Percentiles rank a stretch among this genome's conserved stretches.
Conservation (phyloP, 2,888 invertebrate species). For the Aphodius sticticus region DNA sequence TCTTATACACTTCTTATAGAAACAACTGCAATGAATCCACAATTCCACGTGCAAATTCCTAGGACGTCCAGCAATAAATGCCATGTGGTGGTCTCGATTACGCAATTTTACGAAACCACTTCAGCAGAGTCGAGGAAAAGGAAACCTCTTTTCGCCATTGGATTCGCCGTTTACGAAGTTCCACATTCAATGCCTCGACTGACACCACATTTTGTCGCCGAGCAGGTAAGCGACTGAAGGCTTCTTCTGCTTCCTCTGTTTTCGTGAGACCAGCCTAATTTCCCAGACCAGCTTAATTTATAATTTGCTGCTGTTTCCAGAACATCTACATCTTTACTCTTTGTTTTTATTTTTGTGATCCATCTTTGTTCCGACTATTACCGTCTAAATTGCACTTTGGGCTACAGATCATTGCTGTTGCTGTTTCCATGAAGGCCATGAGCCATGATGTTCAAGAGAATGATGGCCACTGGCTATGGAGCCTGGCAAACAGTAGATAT, state of each 20-base stretch:
- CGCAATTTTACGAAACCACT: conserved; percentile 69
- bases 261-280: neutral
- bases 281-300: neutral
- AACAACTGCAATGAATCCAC: conserved; percentile 74
- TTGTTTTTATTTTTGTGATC: conserved; percentile 8
- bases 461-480: too few relatives aligned
- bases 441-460: too few relatives aligned
- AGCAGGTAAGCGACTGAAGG: conserved; percentile 59
- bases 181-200: conserved; percentile 68
- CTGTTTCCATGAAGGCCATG: too few relatives aligned
- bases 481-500: too few relatives aligned
- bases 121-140: conserved; percentile 61
- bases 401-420: too few relatives aligned
- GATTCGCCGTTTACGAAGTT: conserved; percentile 76
- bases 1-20: conserved; percentile 56
- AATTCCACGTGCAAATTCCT: conserved; percentile 76
- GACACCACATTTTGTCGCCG: conserved; percentile 67
- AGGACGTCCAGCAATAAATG: conserved; percentile 69
- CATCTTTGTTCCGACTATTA: neutral
- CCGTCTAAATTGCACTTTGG: neutral
- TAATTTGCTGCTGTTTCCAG: too few relatives aligned
- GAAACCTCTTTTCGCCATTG: conserved; percentile 68
- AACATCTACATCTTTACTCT: neutral
- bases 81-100: conserved; percentile 77
- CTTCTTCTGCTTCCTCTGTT: conserved; percentile 9